These are phyloP conservation scores for Erethizon dorsatum DNA, from an alignment of 2,797 vertebrate species.

Conservation along the genomic window DNA sequence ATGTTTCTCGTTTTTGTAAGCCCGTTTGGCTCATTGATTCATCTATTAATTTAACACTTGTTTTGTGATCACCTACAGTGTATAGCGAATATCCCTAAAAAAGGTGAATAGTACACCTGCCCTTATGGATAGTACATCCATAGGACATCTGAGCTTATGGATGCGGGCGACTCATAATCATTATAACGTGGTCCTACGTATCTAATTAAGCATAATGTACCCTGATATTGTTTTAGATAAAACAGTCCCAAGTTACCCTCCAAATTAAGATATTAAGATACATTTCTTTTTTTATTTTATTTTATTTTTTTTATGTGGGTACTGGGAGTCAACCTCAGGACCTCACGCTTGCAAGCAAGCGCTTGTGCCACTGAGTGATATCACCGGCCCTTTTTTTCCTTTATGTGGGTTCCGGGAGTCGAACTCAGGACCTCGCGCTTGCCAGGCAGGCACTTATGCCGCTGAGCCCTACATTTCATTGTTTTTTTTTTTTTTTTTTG, in stretches of 20 bases:
- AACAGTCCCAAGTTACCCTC: neutral
- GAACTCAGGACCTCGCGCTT: too few relatives aligned
- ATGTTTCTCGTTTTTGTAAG: neutral
- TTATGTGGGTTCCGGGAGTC: too few relatives aligned
- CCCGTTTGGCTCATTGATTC: neutral
- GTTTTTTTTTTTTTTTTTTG: neutral
- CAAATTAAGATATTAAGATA: conserved; percentile 3
- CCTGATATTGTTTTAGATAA: neutral
- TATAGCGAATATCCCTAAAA: neutral
- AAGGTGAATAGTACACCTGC: neutral
- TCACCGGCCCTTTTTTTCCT: too few relatives aligned
- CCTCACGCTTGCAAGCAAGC: too few relatives aligned
- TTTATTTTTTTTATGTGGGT: too few relatives aligned
- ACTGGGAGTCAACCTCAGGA: too few relatives aligned
- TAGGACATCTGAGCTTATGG: neutral
- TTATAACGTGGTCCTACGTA: neutral
- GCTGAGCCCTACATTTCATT: neutral
- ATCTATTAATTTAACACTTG: neutral
- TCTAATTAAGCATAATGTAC: neutral
- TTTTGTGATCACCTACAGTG: neutral
- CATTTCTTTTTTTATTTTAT: neutral
- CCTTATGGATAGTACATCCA: neutral
- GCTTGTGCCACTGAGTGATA: too few relatives aligned
- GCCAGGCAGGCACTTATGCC: too few relatives aligned
- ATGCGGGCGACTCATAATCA: neutral